Evolutionary conservation across 2,797 vertebrate species (phyloP).

Genomic region (Basileuterus tristriatus): DNA sequence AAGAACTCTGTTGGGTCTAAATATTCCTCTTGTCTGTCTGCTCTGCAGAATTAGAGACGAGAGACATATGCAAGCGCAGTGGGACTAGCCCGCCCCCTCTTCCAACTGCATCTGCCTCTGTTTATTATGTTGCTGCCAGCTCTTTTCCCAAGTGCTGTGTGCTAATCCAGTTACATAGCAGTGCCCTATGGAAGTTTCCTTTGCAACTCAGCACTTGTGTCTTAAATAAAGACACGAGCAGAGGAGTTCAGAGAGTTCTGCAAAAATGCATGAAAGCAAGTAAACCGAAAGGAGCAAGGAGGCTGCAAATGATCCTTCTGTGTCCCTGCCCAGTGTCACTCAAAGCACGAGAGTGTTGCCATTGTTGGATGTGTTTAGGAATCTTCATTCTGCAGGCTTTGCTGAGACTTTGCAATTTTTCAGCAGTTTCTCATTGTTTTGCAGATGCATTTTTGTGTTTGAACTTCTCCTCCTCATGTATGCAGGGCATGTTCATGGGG

Average conservation of each 20-base stretch:
- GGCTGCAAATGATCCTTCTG: not conserved
- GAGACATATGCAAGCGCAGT: constrained; percentile 41
- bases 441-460: not conserved
- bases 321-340: not conserved
- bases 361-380: not conserved
- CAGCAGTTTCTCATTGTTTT: not conserved
- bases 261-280: not conserved
- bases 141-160: constrained; percentile 6
- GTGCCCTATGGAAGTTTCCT: not conserved
- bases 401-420: not conserved
- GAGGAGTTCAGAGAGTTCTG: not conserved
- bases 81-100: constrained; percentile 28
- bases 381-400: not conserved
- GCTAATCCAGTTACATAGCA: not conserved
- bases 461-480: not conserved
- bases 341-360: not conserved
- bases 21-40: constrained; percentile 24
- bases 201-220: not conserved
- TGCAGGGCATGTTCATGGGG: not conserved
- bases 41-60: constrained; percentile 24
- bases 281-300: not conserved
- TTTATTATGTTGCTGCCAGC: constrained; percentile 52
- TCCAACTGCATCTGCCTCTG: constrained; percentile 52
- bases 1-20: constrained; percentile 7
- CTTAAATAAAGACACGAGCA: not conserved